A percentile compares a stretch with the other conserved stretches of the same genome.
Evolutionary conservation across 2,888 invertebrate genomes (phyloP).

Genomic region (Gastracanthus pulcherrimus): DNA sequence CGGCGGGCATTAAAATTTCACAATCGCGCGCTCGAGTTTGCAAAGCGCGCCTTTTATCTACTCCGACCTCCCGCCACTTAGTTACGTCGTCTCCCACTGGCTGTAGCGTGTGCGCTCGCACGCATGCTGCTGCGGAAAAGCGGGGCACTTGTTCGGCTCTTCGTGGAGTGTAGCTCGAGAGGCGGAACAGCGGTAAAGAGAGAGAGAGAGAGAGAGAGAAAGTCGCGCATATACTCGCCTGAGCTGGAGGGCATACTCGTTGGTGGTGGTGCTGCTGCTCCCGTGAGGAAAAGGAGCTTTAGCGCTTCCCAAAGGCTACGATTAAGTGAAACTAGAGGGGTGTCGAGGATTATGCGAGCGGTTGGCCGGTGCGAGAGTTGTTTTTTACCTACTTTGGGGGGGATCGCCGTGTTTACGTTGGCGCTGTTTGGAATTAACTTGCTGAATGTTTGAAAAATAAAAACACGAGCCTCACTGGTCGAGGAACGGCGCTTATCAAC

Average conservation of each 20-base stretch:
- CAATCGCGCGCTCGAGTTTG: not conserved
- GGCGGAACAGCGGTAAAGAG: not conserved
- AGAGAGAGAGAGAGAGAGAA: not conserved
- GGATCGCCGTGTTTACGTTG: not conserved
- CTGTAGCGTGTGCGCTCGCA: too few relatives aligned
- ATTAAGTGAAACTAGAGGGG: conserved; percentile 5
- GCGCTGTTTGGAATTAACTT: not conserved
- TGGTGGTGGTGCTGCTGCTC: not conserved
- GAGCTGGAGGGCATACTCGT: not conserved
- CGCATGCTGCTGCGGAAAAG: not conserved
- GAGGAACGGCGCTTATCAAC: too few relatives aligned
- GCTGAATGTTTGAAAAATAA: too few relatives aligned
- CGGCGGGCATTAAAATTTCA: not conserved
- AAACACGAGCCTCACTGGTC: too few relatives aligned
- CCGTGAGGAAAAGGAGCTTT: not conserved
- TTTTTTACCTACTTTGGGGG: not conserved
- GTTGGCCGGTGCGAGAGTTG: not conserved
- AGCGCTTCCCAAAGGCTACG: not conserved
- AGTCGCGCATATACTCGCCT: not conserved
- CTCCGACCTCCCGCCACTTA: not conserved
- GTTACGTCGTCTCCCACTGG: too few relatives aligned
- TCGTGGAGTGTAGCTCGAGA: not conserved
- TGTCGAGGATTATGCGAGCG: not conserved
- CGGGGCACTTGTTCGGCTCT: not conserved
- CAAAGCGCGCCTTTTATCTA: not conserved